Conservation (phyloP, 2,797 vertebrate species). For the Trichosurus vulpecula region DNA sequence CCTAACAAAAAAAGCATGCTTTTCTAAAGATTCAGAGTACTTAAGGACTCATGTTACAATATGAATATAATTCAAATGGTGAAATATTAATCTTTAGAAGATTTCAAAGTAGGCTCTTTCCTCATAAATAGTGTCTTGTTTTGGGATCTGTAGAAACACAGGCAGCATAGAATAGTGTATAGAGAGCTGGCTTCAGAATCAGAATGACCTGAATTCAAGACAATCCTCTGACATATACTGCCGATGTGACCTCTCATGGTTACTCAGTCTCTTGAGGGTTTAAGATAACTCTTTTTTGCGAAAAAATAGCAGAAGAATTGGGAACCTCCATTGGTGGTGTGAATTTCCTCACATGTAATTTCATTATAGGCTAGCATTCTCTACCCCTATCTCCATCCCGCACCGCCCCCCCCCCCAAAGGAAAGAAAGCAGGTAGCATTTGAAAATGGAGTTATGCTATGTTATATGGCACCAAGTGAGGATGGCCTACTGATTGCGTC, state of each 20-base stretch:
- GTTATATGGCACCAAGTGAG: neutral
- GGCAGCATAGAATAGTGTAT: neutral
- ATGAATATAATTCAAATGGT: conserved; percentile 69
- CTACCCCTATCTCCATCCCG: accelerated
- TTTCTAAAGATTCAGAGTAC: conserved; percentile 75
- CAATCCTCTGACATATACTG: neutral
- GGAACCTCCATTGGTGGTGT: neutral
- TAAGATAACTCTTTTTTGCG: neutral
- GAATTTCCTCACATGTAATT: neutral
- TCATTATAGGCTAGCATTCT: neutral
- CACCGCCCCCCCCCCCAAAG: too few species aligned
- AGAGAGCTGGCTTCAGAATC: neutral
- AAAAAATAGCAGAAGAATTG: neutral
- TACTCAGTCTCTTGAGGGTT: neutral
- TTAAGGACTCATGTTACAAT: conserved; percentile 71
- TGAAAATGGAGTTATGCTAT: neutral
- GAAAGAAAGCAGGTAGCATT: neutral
- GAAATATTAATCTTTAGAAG: conserved; percentile 62
- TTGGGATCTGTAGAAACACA: conserved; percentile 46
- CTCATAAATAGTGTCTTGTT: conserved; percentile 62
- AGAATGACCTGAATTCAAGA: neutral
- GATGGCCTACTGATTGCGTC: neutral
- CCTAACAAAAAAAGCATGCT: conserved; percentile 74
- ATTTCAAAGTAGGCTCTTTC: conserved; percentile 40
- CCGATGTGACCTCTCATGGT: neutral